Conservation (phyloP, 2,888 invertebrate species). For the Nephrotoma guestfalica region DNA sequence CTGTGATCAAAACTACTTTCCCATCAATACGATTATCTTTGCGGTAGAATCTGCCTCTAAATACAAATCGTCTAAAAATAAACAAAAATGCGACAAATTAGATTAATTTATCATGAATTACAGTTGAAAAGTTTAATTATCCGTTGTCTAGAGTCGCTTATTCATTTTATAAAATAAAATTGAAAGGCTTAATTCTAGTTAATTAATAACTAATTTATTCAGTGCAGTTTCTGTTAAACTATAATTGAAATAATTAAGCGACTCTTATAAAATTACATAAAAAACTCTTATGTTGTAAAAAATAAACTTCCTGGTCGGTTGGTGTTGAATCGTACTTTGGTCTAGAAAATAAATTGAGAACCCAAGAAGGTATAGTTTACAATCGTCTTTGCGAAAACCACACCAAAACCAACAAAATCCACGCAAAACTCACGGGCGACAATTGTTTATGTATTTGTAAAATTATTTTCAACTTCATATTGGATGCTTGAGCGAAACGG, state of each 20-base stretch:
- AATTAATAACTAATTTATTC: not conserved
- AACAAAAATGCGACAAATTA: not conserved
- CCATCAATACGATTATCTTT: slow-evolving; percentile 30
- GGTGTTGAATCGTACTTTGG: too few species aligned
- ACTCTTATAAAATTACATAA: not conserved
- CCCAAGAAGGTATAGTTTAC: too few species aligned
- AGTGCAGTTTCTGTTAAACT: too few species aligned
- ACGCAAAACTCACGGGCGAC: too few species aligned
- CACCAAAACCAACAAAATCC: too few species aligned
- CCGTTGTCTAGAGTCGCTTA: not conserved
- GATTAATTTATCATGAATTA: not conserved
- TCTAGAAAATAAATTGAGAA: too few species aligned
- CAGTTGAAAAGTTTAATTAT: not conserved
- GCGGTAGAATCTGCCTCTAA: not conserved
- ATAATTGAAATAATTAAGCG: not conserved
- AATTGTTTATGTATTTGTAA: too few species aligned
- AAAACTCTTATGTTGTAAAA: not conserved
- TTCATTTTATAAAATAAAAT: too few species aligned
- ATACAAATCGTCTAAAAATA: not conserved
- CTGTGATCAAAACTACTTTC: slow-evolving; percentile 53
- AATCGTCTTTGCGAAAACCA: too few species aligned
- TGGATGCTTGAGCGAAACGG: too few species aligned
- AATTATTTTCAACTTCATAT: too few species aligned
- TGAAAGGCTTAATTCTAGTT: not conserved
- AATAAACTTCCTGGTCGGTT: too few species aligned